Base-by-base conservation (phyloP, 2,888 invertebrate genomes). In the Branchellion lobata region DNA sequence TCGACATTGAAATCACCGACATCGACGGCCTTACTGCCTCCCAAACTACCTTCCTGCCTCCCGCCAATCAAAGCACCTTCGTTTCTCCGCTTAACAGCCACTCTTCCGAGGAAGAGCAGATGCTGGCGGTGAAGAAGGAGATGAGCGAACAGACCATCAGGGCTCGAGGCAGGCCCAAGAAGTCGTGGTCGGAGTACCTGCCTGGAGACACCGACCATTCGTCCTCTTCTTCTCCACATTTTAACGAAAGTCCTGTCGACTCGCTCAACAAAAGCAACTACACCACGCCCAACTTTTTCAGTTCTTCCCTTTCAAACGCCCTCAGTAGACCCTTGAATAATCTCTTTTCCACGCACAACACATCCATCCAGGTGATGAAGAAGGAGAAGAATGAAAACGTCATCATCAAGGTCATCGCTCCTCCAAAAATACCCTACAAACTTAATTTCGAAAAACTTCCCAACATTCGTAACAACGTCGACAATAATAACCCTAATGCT, bases 1-100 rank as follows among this genome's bases (percentile, higher is more conserved):
- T 81, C 21, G 80, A 80, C 79, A 81, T 81, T 14, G 81, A 81
- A 69, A 81, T 81, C 27, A 80, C 81, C 0, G 81, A 81, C 51
- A 77, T 78, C 1, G 79, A 81, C 27, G 81, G 81, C 24, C 71
- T 81, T 47, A 80, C 80, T 0, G 80, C 78, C 21, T 75, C 75
- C 2, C 75, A 81, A 47, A 81, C 81, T 0, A 79, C 79, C 31
- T 81, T 81, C 69, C 51, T 80, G 21, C 81, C 81, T 11, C 68
- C 79, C 33, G 51, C 76, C 21, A 57, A 53, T 34, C 61, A 61
- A 24, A 77, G 33, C 65, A 34, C 53, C n/a, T 77, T 29, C 65
- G 24, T 77, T 21, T n/a, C 65, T 5, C 65, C 77, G 31, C n/a
- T 65, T 2, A 33, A 61, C 36, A 33, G 27, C 24, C 77, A 77